Percentiles rank a stretch among this genome's conserved stretches.
Conservation (phyloP, 1,140 invertebrate genomes). For the Drusus annulatus region DNA sequence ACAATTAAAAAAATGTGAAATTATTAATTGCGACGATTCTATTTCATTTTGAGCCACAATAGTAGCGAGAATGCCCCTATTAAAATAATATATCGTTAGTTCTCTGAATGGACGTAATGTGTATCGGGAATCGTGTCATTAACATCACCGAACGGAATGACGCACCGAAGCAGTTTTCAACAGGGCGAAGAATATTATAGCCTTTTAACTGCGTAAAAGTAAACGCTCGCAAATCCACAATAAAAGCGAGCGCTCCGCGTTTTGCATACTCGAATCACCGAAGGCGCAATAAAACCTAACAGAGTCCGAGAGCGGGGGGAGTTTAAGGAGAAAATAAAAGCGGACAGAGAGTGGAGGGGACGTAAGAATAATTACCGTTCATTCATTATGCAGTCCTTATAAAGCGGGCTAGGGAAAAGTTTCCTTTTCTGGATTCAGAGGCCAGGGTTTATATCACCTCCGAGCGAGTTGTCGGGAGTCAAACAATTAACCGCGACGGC, state of each 20-base stretch:
- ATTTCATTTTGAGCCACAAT: no score
- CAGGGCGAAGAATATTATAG: slow-evolving; percentile 30
- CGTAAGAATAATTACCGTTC: slow-evolving; percentile 66
- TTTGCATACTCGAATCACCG: slow-evolving; percentile 43
- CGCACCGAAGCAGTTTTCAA: slow-evolving; percentile 15
- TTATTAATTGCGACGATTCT: no score
- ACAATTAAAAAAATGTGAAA: neutral
- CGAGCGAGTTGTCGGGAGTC: slow-evolving; percentile 61
- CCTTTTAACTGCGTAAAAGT: slow-evolving; percentile 43
- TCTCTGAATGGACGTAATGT: neutral
- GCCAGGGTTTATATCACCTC: slow-evolving; percentile 62
- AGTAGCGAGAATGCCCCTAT: no score
- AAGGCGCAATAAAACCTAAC: slow-evolving; percentile 49
- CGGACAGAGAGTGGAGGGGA: slow-evolving; percentile 59
- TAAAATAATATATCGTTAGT: neutral
- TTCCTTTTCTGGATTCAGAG: slow-evolving; percentile 44
- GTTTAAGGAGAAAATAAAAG: slow-evolving; percentile 49
- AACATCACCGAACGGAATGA: slow-evolving; percentile 1
- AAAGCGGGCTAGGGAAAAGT: slow-evolving; percentile 51
- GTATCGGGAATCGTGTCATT: slow-evolving; percentile 24
- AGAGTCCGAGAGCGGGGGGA: slow-evolving; percentile 25
- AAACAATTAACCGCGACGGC: slow-evolving; percentile 63
- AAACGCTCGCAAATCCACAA: slow-evolving; percentile 45
- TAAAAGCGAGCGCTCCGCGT: slow-evolving; percentile 33
- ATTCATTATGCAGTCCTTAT: slow-evolving; percentile 66